Conservation (phyloP, 1,140 invertebrate genomes). For the Nasonia giraulti region DNA sequence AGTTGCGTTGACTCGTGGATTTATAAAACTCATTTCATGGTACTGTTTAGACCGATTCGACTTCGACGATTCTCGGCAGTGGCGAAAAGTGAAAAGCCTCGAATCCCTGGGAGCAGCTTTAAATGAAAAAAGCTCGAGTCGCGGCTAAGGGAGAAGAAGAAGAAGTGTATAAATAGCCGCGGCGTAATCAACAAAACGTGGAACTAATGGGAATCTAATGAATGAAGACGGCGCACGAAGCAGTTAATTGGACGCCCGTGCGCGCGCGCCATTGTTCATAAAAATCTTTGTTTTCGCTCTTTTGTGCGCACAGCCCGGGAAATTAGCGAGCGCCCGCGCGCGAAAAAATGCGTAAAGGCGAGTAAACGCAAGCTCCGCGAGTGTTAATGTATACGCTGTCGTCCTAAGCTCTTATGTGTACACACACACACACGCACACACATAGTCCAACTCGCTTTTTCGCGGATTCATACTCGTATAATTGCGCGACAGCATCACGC, state of each 20-base stretch:
- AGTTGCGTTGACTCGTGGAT: too few relatives aligned
- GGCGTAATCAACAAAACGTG: neutral
- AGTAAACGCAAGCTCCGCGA: neutral
- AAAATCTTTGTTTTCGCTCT: constrained; percentile 13
- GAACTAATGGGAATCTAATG: constrained; percentile 23
- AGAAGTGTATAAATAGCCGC: neutral
- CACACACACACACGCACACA: too few relatives aligned
- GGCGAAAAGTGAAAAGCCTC: too few relatives aligned
- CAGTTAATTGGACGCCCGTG: constrained; percentile 28
- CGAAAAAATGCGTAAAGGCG: constrained; percentile 34
- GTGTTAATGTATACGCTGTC: neutral
- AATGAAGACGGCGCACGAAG: neutral
- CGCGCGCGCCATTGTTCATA: constrained; percentile 25
- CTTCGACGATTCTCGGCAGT: too few relatives aligned
- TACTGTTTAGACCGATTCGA: too few relatives aligned
- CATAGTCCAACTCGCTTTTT: neutral
- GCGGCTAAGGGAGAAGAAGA: neutral
- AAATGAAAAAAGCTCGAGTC: too few relatives aligned
- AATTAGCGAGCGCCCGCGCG: neutral
- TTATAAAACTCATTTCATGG: too few relatives aligned
- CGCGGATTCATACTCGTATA: neutral
- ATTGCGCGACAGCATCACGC: neutral
- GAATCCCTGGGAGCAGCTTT: too few relatives aligned
- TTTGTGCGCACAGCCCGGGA: neutral
- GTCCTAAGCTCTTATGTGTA: neutral